Conservation (phyloP, 1,140 invertebrate species). For the Lucilia cuprina region DNA sequence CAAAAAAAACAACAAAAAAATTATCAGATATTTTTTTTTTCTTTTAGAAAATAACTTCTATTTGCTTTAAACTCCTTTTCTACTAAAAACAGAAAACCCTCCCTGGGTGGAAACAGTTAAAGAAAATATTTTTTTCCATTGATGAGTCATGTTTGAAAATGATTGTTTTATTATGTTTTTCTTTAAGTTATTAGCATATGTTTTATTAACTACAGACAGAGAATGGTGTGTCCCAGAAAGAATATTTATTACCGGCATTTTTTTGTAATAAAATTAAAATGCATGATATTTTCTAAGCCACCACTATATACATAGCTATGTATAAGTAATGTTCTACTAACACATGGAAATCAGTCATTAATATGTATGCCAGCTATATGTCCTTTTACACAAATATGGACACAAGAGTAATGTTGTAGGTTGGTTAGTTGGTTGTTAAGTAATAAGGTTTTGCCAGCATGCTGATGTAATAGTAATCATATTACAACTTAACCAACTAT, state of each 20-base stretch:
- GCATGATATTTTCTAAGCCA: neutral
- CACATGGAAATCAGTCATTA: neutral
- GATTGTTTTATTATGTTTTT: too few relatives aligned
- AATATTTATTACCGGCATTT: slow-evolving; percentile 28
- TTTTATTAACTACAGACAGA: neutral
- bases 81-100: neutral
- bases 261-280: slow-evolving; percentile 28
- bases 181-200: too few relatives aligned
- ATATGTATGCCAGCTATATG: neutral
- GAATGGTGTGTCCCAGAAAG: neutral
- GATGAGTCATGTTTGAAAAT: neutral
- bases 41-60: too few relatives aligned
- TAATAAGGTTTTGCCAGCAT: slow-evolving; percentile 3
- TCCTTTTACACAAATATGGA: neutral
- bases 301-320: neutral
- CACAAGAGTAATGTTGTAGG: neutral
- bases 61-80: neutral
- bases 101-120: neutral
- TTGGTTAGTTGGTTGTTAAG: neutral
- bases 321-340: neutral
- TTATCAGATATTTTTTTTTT: too few relatives aligned
- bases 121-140: neutral
- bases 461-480: slow-evolving; percentile 33
- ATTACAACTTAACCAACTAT: neutral
- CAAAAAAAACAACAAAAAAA: too few relatives aligned